Evolutionary conservation across 2,797 vertebrate species (phyloP).

Genomic region (Melanotaenia trifasciata): DNA sequence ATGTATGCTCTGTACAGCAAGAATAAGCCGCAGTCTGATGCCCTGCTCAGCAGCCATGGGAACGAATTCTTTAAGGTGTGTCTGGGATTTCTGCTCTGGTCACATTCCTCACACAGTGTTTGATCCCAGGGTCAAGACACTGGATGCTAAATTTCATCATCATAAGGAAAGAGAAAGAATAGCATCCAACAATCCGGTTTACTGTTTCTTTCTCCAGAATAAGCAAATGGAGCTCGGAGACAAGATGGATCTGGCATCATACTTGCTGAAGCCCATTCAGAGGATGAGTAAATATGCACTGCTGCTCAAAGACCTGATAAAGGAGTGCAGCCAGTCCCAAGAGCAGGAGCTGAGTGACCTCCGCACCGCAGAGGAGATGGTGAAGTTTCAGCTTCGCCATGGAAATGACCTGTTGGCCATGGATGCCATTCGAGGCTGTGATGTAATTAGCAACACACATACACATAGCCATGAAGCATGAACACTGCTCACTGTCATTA

Average conservation of each 20-base stretch:
- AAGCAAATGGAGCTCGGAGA: constrained; percentile 86
- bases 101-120: constrained; percentile 30
- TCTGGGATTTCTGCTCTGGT: constrained; percentile 53
- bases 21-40: constrained; percentile 89
- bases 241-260: constrained; percentile 91
- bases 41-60: constrained; percentile 87
- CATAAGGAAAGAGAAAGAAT: background rate
- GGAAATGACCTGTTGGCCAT: constrained; percentile 90
- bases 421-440: constrained; percentile 88
- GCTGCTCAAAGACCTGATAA: constrained; percentile 88
- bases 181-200: background rate
- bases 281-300: constrained; percentile 90
- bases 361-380: constrained; percentile 85
- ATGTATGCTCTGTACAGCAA: constrained; percentile 92
- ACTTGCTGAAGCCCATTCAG: constrained; percentile 90
- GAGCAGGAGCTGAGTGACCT: constrained; percentile 88
- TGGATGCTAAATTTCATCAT: background rate
- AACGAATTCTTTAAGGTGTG: constrained; percentile 90
- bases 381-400: constrained; percentile 90
- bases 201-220: constrained; percentile 65
- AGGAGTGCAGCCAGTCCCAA: constrained; percentile 83
- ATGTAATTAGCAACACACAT: constrained; percentile 76
- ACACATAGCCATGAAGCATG: background rate
- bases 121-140: constrained; percentile 12
- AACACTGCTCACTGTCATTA: constrained; percentile 5